phyloP scores from a whole-genome alignment of 2,113 vertebrate genomes.

The Antechinus flavipes region DNA sequence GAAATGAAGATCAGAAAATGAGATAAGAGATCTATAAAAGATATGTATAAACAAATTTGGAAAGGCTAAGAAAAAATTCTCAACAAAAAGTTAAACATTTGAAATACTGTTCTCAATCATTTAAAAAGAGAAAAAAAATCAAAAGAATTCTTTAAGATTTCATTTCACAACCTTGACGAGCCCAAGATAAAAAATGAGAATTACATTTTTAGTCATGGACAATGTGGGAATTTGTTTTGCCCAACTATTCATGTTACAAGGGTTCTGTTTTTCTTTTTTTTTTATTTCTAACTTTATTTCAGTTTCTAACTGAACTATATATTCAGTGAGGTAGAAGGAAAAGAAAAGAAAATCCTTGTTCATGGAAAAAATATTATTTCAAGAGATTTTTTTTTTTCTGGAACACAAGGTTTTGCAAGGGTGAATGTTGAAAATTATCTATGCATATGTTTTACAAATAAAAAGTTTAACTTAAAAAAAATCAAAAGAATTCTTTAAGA shows the following conservation, averaged over 20 bases:
- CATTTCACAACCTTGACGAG: not conserved
- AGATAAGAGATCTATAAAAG: not conserved
- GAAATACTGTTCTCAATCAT: not conserved
- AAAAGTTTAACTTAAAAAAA: no score
- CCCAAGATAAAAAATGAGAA: not conserved
- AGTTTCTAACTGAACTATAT: no score
- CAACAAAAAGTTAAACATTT: not conserved
- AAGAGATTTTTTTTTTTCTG: not conserved
- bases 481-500: not conserved
- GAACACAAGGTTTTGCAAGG: no score
- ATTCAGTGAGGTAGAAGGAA: not conserved
- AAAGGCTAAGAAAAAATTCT: not conserved
- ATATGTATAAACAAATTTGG: not conserved
- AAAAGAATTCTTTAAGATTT: not conserved
- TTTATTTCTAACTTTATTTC: not conserved
- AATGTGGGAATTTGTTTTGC: not conserved
- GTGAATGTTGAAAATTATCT: no score
- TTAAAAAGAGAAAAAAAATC: not conserved
- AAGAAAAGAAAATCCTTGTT: not conserved
- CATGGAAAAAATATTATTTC: not conserved
- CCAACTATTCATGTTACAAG: no score
- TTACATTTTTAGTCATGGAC: not conserved
- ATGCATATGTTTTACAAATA: no score
- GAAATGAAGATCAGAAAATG: not conserved
- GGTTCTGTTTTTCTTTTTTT: not conserved